These are phyloP conservation scores for Galleria mellonella DNA, from an alignment of 1,140 invertebrate species.

Conservation along the genomic window DNA sequence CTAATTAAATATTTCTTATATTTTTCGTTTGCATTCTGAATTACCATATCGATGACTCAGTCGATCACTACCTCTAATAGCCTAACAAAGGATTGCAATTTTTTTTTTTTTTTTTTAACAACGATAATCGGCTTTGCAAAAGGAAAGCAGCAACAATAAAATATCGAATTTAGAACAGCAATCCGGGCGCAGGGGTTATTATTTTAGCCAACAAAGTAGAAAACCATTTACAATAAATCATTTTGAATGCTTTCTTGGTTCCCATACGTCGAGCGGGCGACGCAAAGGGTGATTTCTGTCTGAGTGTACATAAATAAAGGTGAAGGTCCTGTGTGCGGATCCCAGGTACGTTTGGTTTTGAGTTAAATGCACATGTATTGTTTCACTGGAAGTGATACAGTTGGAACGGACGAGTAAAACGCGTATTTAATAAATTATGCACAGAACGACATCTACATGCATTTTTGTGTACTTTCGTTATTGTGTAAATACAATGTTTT, in stretches of 20 bases:
- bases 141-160: slow-evolving; percentile 64
- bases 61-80: slow-evolving; percentile 33
- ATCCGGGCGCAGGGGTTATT: slow-evolving; percentile 59
- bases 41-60: slow-evolving; percentile 46
- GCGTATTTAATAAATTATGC: too few species aligned
- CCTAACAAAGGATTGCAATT: slow-evolving; percentile 53
- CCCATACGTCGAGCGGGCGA: slow-evolving; percentile 63
- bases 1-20: slow-evolving; percentile 39
- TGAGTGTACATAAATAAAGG: slow-evolving; percentile 70
- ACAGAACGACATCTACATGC: not conserved
- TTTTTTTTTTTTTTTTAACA: slow-evolving; percentile 43
- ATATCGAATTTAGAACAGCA: slow-evolving; percentile 67
- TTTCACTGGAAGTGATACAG: slow-evolving; percentile 13
- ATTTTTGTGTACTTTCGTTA: too few species aligned
- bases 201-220: slow-evolving; percentile 74
- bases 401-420: too few species aligned
- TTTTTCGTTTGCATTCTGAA: slow-evolving; percentile 22
- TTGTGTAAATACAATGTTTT: too few species aligned
- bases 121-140: slow-evolving; percentile 44
- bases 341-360: slow-evolving; percentile 41
- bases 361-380: slow-evolving; percentile 34
- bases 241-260: slow-evolving; percentile 71
- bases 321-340: slow-evolving; percentile 60
- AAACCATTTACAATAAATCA: slow-evolving; percentile 74
- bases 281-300: slow-evolving; percentile 72